Base-by-base conservation (phyloP, 2,113 vertebrate species). In the Phocoena phocoena region DNA sequence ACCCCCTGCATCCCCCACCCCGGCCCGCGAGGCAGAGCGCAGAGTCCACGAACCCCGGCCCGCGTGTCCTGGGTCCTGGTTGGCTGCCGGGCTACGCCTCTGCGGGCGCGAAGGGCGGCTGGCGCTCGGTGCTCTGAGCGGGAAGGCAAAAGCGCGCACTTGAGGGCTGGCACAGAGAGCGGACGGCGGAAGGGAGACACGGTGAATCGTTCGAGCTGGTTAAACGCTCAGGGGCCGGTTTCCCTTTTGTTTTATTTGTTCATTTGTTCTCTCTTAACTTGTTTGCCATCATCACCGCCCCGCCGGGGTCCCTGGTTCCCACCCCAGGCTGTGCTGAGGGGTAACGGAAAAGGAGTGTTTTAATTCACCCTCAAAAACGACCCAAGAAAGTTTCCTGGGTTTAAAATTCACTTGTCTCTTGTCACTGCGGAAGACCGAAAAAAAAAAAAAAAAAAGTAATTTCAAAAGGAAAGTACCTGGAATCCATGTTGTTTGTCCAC, bases 371-470 rank as follows among this genome's bases (percentile, higher is more conserved):
- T 90, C 70, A 74, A 36, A 55, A 88, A 6, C 18, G 47, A 93
- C 36, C 60, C 47, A 10, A n/a, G 68, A 77, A 67, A 55, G 90
- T 90, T 73, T 88, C n/a, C 10, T 76, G 31, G 44, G 10, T 93
- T 95, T 86, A 38, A 95, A 87, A 60, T 67, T n/a, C 15, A 25
- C 53, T 85, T 76, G 36, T 44, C 38, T 93, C 38, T 74, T 80
- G 76, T 91, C 82, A 96, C 26, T 70, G 23, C 23, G 21, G 50
- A 92, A 82, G 47, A 63, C 25, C 17, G 28, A 62, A 28, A n/a
- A 44, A 65, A 18, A 0, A 55, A 55, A 2, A 58, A 53, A 5
- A 55, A 14, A 36, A 67, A 74, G 47, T 58, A 11, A 36, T 36
- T 33, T 95, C 79, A 47, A 76, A 79, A 81, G 47, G 71, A 93